A percentile compares a stretch with the other conserved stretches of the same genome.
Conservation (phyloP, 2,113 vertebrate genomes). For the Podarcis raffonei region DNA sequence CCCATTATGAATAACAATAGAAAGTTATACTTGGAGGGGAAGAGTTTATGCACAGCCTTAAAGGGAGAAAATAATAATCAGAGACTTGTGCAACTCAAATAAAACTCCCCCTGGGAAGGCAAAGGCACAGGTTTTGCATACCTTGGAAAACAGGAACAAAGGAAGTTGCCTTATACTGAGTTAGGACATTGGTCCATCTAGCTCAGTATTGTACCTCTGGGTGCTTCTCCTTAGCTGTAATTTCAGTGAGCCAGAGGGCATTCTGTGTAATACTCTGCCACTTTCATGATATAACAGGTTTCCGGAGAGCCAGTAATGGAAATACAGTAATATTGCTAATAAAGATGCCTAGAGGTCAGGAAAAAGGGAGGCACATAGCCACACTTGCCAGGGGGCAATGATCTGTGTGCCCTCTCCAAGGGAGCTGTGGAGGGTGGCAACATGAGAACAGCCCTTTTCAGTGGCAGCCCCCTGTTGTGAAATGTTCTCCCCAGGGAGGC, state of each 20-base stretch:
- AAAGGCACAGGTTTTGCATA: not conserved
- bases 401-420: no score
- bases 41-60: not conserved
- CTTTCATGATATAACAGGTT: not conserved
- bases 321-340: not conserved
- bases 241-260: no score
- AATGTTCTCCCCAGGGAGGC: no score
- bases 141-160: no score
- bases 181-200: no score
- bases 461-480: no score
- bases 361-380: accelerated
- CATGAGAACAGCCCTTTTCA: not conserved
- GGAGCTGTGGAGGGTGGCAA: no score
- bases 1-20: not conserved
- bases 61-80: not conserved
- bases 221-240: no score
- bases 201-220: no score
- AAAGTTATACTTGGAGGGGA: not conserved
- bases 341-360: not conserved
- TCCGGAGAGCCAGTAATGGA: not conserved
- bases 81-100: not conserved
- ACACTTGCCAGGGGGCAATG: not conserved
- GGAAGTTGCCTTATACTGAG: no score
- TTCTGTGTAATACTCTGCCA: not conserved
- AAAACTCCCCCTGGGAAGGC: not conserved